These are phyloP conservation scores for Cygnus buccinator DNA, from an alignment of 2,113 vertebrate genomes.

Conservation along the genomic window DNA sequence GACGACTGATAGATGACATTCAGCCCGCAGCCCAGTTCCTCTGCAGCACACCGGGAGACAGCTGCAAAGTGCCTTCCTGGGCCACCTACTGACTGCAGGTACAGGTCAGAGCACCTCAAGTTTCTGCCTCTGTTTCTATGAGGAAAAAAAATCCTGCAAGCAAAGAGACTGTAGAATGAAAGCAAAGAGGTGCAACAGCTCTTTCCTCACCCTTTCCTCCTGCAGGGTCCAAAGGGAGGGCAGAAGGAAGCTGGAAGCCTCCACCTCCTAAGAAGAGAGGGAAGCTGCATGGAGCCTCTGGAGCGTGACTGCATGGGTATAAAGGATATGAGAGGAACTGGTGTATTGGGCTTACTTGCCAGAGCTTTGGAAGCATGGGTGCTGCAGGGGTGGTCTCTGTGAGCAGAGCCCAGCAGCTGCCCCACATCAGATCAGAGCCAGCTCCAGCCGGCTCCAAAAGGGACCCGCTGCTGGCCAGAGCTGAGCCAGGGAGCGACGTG, in stretches of 20 bases:
- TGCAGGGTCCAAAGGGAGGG: background rate
- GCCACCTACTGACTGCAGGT: background rate
- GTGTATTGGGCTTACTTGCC: too few relatives aligned
- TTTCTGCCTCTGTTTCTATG: background rate
- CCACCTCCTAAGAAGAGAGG: background rate
- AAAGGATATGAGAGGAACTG: rapidly evolving
- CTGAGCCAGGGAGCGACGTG: too few relatives aligned
- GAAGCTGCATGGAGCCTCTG: background rate
- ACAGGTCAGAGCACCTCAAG: background rate
- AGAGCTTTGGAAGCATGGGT: too few relatives aligned
- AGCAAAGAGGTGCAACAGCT: background rate
- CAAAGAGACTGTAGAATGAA: background rate
- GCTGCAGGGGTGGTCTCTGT: too few relatives aligned
- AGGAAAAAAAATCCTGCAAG: background rate
- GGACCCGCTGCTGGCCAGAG: too few relatives aligned
- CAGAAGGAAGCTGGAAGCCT: background rate
- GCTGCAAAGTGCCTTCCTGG: background rate
- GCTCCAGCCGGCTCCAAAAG: too few relatives aligned
- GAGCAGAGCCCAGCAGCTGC: too few relatives aligned
- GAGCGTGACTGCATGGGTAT: rapidly evolving
- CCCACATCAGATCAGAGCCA: too few relatives aligned
- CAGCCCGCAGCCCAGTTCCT: rapidly evolving
- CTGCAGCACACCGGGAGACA: background rate
- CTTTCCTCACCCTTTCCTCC: background rate
- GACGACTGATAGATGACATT: rapidly evolving